These are phyloP conservation scores for Nephila pilipes DNA, from an alignment of 1,140 invertebrate species.

Conservation along the genomic window DNA sequence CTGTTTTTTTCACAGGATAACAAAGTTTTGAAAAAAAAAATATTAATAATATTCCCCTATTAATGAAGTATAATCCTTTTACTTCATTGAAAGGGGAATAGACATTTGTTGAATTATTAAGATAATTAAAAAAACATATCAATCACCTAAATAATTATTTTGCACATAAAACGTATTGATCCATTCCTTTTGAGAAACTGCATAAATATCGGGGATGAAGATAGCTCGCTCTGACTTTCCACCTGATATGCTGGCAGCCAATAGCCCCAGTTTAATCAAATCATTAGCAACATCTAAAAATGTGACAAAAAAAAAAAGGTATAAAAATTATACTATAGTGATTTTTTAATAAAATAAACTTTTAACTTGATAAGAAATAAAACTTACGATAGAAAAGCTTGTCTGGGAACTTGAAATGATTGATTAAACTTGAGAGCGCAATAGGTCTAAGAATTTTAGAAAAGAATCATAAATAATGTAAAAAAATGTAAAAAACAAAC, in stretches of 20 bases:
- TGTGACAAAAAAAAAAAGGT: neutral
- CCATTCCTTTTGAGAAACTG: slow-evolving; percentile 93
- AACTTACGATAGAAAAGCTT: slow-evolving; percentile 90
- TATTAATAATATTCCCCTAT: no score
- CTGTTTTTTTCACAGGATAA: no score
- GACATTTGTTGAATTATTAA: neutral
- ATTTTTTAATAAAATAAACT: neutral
- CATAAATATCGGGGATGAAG: slow-evolving; percentile 94
- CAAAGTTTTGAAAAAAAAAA: no score
- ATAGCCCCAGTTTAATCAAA: slow-evolving; percentile 86
- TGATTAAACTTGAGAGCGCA: slow-evolving; percentile 89
- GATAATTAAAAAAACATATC: neutral
- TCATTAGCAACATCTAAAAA: slow-evolving; percentile 85
- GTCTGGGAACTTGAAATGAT: slow-evolving; percentile 90
- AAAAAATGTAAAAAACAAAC: neutral
- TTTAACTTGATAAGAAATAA: neutral
- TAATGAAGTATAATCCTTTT: no score
- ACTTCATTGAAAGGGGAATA: no score
- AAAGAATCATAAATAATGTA: neutral
- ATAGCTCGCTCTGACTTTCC: slow-evolving; percentile 85
- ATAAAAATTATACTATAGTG: neutral
- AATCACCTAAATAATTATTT: slow-evolving; percentile 92
- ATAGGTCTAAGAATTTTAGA: slow-evolving; percentile 85
- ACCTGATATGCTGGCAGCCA: slow-evolving; percentile 90
- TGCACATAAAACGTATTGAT: slow-evolving; percentile 95